These are phyloP conservation scores for Eubucco bourcierii DNA, from an alignment of 2,113 vertebrate genomes.

Conservation along the genomic window DNA sequence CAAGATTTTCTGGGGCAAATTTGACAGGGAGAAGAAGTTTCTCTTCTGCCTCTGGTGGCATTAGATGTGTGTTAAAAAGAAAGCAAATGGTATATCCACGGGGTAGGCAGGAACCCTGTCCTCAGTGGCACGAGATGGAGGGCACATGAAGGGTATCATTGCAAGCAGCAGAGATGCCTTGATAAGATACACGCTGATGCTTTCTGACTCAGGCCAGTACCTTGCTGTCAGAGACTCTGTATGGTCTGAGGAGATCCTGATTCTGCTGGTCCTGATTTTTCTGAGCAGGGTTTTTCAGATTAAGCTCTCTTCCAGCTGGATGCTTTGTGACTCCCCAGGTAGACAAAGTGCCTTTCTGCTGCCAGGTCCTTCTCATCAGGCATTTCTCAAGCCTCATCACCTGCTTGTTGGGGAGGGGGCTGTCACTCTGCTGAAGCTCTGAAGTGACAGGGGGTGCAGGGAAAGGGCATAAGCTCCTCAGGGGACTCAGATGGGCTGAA, in stretches of 20 bases:
- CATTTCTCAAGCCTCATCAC: not conserved
- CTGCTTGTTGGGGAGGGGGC: rapidly evolving
- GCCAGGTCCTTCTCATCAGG: not conserved
- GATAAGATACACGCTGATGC: not conserved
- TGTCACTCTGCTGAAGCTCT: not conserved
- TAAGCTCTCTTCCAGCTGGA: not conserved
- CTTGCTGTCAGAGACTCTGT: not conserved
- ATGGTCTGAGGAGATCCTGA: not conserved
- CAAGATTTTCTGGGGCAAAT: not conserved
- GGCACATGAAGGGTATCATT: not conserved
- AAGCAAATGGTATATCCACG: not conserved
- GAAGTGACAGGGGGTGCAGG: not conserved
- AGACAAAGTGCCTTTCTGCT: not conserved
- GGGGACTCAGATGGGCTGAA: not conserved
- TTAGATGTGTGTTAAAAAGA: not conserved
- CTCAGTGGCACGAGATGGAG: not conserved
- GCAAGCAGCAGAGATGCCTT: not conserved
- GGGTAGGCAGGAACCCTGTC: not conserved
- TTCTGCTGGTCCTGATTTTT: not conserved
- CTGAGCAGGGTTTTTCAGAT: not conserved
- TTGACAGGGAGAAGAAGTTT: not conserved
- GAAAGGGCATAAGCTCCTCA: not conserved
- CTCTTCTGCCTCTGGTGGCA: not conserved
- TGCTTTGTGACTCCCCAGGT: not conserved
- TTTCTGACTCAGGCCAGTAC: not conserved